phyloP scores from a whole-genome alignment of 2,888 invertebrate genomes.

The Epinotia brunnichana region DNA sequence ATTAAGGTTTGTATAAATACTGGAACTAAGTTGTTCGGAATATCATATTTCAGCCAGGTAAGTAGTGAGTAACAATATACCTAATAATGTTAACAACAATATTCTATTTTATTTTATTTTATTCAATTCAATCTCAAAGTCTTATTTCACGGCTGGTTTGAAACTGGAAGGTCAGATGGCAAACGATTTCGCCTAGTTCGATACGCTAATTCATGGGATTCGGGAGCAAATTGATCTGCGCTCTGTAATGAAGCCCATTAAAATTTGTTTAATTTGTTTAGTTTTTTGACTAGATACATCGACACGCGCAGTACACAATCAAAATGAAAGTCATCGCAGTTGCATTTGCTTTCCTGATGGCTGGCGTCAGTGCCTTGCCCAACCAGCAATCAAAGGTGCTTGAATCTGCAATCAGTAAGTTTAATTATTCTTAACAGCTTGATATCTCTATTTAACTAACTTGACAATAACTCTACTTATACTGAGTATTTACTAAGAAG shows the following conservation, averaged over 20 bases:
- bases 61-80: not conserved
- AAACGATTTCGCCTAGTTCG: too few species aligned
- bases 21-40: not conserved
- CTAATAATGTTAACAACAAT: not conserved
- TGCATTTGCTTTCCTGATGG: constrained; percentile 55
- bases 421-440: not conserved
- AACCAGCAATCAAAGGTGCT: constrained; percentile 30
- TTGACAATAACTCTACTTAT: too few species aligned
- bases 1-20: constrained; percentile 7
- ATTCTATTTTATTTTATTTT: too few species aligned
- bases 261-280: not conserved
- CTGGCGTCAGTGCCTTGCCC: constrained; percentile 54
- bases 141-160: too few species aligned
- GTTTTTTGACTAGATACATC: not conserved
- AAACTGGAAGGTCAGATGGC: too few species aligned
- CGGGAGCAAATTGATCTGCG: too few species aligned
- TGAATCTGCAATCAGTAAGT: constrained; percentile 30
- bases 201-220: too few species aligned
- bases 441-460: too few species aligned
- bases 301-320: not conserved
- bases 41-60: not conserved
- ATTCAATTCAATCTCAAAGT: too few species aligned
- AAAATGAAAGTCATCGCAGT: constrained; percentile 59
- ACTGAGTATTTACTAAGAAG: too few species aligned
- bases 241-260: too few species aligned